Percentiles rank a stretch among this genome's conserved stretches.
Conservation (phyloP, 2,113 vertebrate genomes). For the Mionectes macconnelli region DNA sequence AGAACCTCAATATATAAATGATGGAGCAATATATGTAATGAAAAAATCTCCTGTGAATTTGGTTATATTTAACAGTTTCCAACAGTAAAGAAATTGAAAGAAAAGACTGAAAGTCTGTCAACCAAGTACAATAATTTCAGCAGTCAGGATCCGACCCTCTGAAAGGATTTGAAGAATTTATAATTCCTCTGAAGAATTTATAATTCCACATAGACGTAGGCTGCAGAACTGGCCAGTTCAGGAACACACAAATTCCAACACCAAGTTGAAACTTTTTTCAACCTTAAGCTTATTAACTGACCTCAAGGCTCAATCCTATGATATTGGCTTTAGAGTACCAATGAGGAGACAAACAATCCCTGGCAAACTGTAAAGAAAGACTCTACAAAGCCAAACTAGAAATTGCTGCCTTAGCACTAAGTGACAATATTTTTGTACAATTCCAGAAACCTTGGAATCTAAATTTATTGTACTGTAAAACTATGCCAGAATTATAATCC, state of each 20-base stretch:
- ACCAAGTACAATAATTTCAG: not conserved
- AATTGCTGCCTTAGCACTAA: not conserved
- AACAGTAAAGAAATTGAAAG: not conserved
- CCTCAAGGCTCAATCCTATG: not conserved
- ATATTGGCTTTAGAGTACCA: not conserved
- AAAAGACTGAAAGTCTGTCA: not conserved
- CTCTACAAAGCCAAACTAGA: not conserved
- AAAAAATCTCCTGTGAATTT: not conserved
- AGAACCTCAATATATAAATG: not conserved
- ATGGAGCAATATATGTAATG: not conserved
- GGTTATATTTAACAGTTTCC: not conserved
- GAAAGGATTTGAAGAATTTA: not conserved
- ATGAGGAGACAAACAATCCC: not conserved
- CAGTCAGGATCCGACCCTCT: not conserved
- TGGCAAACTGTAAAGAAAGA: not conserved
- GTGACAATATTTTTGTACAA: not conserved
- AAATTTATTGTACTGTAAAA: not conserved
- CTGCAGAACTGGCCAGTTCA: not conserved
- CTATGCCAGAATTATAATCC: not conserved
- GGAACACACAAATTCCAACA: not conserved
- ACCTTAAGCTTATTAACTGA: not conserved
- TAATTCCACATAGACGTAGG: not conserved
- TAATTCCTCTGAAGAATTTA: not conserved
- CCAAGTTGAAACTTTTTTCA: not conserved
- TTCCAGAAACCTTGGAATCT: not conserved